Evolutionary conservation across 1,140 invertebrate genomes (phyloP), one percentile per base, ranked within the genome.

Genomic region (Neodiprion virginianus): DNA sequence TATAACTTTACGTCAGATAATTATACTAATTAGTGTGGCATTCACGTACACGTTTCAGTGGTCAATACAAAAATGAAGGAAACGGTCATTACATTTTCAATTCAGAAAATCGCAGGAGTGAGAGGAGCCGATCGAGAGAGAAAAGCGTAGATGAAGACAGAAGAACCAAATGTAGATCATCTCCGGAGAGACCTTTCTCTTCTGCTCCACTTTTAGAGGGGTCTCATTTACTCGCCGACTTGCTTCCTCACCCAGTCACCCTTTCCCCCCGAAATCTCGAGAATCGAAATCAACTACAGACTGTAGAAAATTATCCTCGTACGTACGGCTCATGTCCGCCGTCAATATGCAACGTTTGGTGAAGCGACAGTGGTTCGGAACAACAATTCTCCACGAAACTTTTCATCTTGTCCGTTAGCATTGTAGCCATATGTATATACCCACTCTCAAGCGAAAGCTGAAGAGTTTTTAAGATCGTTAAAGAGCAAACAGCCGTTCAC

Each of bases 131-230:
- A 82, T 74, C 75, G 79, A 75, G 79, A 61, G 74, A 80, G 80
- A 78, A 79, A 74, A 77, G 73, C 81, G 48, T 21, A 4, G 74
- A 81, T 80, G 78, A 79, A 74, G 77, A 72, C 81, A 48, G 21
- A 21, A 74, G 78, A 75, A 69, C 74, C 75, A 78, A 88, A 89
- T 87, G 85, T 88, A 89, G 88, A 88, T 87, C 88, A 88, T 87
- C 85, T 82, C 53, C 11, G 80, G 79, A 77, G 77, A 81, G 80
- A 81, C 87, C 88, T 89, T 88, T 89, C 87, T 88, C 87, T 87
- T 89, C 82, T 88, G 87, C 88, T 85, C 88, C 84, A 89, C 88
- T 89, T 89, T 61, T 12, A 14, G 11, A 17, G n/a, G 53, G 11
- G 11, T 61, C 53, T 14, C 53, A 14, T 8, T 40, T 40, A 61